Evolutionary conservation across 92 coral and sea anemone species (phyloP), one percentile per base, ranked within the genome.

Genomic region (Palythoa grandis): DNA sequence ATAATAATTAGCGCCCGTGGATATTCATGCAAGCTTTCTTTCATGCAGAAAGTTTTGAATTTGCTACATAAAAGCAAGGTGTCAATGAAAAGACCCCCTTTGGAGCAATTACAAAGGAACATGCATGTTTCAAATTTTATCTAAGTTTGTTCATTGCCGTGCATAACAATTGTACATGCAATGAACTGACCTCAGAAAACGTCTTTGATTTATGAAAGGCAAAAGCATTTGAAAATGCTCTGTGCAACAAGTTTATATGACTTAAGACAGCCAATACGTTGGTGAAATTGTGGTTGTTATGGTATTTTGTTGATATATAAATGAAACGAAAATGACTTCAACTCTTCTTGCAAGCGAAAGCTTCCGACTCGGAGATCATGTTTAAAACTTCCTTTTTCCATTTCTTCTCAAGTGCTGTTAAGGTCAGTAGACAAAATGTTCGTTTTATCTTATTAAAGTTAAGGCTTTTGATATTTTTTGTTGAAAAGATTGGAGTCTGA

Each of bases 81-180:
- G 25, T 47, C 58, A 14, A 14, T 24, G 16, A 53, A 66, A 20
- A 47, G 74, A 66, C 58, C 85, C 58, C 74, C 74, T 40, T 25
- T 23, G 35, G 74, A 48, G 74, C 74, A 48, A 61, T 37, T 19
- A 40, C 48, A 65, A 80, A 20, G 24, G 58, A 52, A n/a, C 7
- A 2, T 14, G 74, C 57, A 66, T 80, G 73, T 66, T 80, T 80
- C 47, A 23, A 40, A 80, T 80, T 65, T 23, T 68, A 61, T 66
- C 17, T 61, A 19, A 17, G 73, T 43, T 66, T 22, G 23, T 66
- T 24, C 17, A 7, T 65, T 47, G 73, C 61, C 56, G 39, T 35
- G 85, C 74, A 66, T 66, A 40, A 24, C 65, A 66, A 80, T 66
- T 24, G 9, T 19, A 57, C 15, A n/a, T 1, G 54, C 39, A 66